Evolutionary conservation across 2,113 vertebrate species (phyloP).

Genomic region (Elgaria multicarinata): DNA sequence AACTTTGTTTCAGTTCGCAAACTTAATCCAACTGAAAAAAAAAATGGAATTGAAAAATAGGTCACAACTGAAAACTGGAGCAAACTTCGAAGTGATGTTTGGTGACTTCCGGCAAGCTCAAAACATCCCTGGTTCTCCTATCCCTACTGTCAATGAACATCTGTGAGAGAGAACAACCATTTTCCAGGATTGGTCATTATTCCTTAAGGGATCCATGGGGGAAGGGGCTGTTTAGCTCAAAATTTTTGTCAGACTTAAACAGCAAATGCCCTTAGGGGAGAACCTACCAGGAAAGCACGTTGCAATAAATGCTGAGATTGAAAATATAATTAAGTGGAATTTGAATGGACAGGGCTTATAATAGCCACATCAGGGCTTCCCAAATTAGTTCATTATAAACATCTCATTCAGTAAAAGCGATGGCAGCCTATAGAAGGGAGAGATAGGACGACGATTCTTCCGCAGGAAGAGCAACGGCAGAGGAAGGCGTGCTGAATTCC

Average conservation of each 20-base stretch:
- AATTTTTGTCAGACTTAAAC: conserved; percentile 7
- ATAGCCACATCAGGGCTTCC: not conserved
- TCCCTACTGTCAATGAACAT: no score
- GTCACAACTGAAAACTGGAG: no score
- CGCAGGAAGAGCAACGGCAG: not conserved
- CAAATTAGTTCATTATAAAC: not conserved
- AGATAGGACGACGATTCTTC: no score
- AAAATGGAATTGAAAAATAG: no score
- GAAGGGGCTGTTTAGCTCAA: conserved; percentile 28
- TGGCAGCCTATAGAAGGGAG: not conserved
- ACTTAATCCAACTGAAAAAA: no score
- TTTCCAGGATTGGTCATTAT: no score
- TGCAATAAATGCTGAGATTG: not conserved
- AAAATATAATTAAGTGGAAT: conserved; percentile 19
- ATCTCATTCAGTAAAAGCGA: not conserved
- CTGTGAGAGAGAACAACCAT: not conserved
- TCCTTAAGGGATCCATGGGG: not conserved
- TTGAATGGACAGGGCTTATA: not conserved
- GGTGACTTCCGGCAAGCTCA: no score
- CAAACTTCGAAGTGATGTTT: no score
- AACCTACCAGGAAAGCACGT: not conserved
- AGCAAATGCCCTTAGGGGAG: not conserved
- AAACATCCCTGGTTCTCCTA: no score
- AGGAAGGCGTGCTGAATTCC: conserved; percentile 8
- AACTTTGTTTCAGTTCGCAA: no score